Base-by-base conservation (phyloP, 2,797 vertebrate genomes). In the Poeciliopsis infans region DNA sequence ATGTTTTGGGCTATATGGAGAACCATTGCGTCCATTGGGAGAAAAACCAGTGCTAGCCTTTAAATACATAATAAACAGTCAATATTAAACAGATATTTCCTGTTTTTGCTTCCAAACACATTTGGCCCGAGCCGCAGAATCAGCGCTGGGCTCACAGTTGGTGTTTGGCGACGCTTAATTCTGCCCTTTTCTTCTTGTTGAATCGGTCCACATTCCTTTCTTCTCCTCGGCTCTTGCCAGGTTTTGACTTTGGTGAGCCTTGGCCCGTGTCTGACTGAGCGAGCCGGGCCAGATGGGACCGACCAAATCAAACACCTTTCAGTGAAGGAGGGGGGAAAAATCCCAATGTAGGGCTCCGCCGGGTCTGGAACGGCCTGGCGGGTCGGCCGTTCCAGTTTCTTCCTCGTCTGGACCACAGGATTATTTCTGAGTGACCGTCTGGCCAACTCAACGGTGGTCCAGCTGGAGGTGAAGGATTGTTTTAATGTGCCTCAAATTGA, bases 241-340 rank as follows among this genome's bases (percentile, higher is more conserved):
- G 72, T 71, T 72, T 57, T 85, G 74, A 66, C 72, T 83, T 83
- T 55, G 90, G 90, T 85, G 85, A 86, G 72, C 87, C 61, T 89
- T 87, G 88, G 91, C 83, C 70, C 5, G 0, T 0, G 16, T 51
- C 64, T 0, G 72, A 31, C 82, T 25, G 41, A 64, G 41, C 33
- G 79, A 85, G 53, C 47, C 8, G 57, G 72, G 76, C 85, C 81
- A 89, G 83, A 79, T 78, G 3, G 59, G 76, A 74, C 75, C 23
- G 83, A 91, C 89, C 89, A 90, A 92, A 83, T 87, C 86, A 91
- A 93, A 91, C 89, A 91, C 88, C 85, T 91, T 61, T 85, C 69
- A 59, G 75, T 75, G 51, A 51, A 86, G 53, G 23, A 1, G 0
- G 36, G 36, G 45, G 73, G 23, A 41, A 28, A 23, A 45, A 33